These are phyloP conservation scores for Agrilus cyanescens DNA, from an alignment of 2,888 invertebrate genomes.

Conservation along the genomic window DNA sequence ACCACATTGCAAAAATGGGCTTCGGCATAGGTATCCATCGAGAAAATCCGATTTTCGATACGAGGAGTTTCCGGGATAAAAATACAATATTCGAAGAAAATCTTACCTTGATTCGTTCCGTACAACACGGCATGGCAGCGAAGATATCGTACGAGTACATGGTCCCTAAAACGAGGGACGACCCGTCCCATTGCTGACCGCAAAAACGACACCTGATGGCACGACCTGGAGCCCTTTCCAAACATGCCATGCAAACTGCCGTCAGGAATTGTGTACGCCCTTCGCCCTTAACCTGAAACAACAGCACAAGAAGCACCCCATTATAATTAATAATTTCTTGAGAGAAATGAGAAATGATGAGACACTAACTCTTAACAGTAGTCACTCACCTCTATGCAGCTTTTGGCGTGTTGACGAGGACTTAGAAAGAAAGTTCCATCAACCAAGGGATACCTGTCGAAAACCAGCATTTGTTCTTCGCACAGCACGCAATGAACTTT, in stretches of 20 bases:
- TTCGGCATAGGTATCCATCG: no score
- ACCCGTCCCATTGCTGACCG: slow-evolving; percentile 82
- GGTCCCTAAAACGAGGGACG: slow-evolving; percentile 85
- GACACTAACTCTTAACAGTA: background rate
- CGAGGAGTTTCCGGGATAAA: no score
- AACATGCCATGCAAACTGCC: slow-evolving; percentile 88
- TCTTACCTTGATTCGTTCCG: slow-evolving; percentile 77
- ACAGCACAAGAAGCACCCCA: background rate
- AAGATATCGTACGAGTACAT: slow-evolving; percentile 99
- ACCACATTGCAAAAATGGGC: background rate
- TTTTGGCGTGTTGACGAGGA: slow-evolving; percentile 79
- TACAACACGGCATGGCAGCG: slow-evolving; percentile 93
- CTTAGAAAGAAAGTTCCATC: slow-evolving; percentile 98
- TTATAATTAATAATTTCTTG: background rate
- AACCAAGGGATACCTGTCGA: slow-evolving; percentile 93
- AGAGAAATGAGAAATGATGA: background rate
- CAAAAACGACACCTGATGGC: slow-evolving; percentile 77
- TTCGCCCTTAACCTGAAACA: slow-evolving; percentile 74
- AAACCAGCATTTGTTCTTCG: slow-evolving; percentile 80
- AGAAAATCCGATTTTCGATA: background rate
- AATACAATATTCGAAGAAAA: background rate
- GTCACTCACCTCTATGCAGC: slow-evolving; percentile 69
- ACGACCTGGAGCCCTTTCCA: slow-evolving; percentile 70
- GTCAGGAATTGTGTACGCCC: slow-evolving; percentile 82
- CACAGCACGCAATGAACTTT: slow-evolving; percentile 80